phyloP scores from a whole-genome alignment of 2,888 invertebrate genomes.

The Cryptocephalus moraei region DNA sequence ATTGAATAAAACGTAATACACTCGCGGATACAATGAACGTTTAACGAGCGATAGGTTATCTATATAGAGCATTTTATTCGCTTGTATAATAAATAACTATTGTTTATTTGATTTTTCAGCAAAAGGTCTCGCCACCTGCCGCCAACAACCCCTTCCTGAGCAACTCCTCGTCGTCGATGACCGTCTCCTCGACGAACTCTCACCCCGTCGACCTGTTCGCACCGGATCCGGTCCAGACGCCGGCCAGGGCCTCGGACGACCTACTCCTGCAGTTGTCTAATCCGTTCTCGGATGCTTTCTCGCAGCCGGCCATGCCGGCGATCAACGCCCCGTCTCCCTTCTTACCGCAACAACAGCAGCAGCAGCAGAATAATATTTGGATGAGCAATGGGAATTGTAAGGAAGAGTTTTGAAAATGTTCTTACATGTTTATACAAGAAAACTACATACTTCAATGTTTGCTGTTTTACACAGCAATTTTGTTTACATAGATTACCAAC shows the following conservation, averaged over 20 bases:
- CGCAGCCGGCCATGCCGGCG: constrained; percentile 9
- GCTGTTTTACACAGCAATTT: too few relatives aligned
- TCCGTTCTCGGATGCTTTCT: constrained; percentile 72
- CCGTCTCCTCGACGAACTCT: constrained; percentile 17
- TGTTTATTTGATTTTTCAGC: too few relatives aligned
- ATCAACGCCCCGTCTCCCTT: constrained; percentile 7
- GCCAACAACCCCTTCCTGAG: constrained; percentile 77
- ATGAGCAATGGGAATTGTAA: constrained; percentile 45
- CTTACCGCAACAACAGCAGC: constrained; percentile 16
- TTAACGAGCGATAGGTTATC: too few relatives aligned
- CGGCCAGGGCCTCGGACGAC: constrained; percentile 74
- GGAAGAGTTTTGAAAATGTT: not conserved
- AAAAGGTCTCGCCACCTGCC: constrained; percentile 64
- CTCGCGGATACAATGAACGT: too few relatives aligned
- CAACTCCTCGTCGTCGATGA: constrained; percentile 31
- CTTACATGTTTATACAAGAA: too few relatives aligned
- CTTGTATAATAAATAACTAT: too few relatives aligned
- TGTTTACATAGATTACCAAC: too few relatives aligned
- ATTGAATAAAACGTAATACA: too few relatives aligned
- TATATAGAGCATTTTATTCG: too few relatives aligned
- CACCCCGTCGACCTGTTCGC: constrained; percentile 64
- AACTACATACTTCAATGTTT: too few relatives aligned
- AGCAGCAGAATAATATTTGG: constrained; percentile 38
- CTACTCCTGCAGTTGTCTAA: constrained; percentile 78
- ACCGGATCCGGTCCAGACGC: constrained; percentile 39